Conservation (phyloP, 2,113 vertebrate genomes). For the Gopherus flavomarginatus region DNA sequence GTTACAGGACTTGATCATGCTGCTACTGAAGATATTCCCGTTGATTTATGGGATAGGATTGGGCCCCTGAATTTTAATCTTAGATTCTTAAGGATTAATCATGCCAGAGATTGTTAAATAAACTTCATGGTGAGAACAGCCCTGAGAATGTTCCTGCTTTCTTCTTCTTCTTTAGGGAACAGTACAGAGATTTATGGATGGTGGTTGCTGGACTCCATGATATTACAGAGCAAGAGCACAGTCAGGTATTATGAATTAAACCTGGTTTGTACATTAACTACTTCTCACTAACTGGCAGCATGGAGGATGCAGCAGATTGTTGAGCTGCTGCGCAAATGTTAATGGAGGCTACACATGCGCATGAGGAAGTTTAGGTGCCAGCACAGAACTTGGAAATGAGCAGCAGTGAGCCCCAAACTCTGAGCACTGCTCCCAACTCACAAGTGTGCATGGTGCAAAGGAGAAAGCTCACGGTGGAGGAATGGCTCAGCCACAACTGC, state of each 20-base stretch:
- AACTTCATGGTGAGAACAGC: not conserved
- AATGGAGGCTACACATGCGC: not conserved
- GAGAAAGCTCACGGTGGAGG: not conserved
- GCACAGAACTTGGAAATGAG: not conserved
- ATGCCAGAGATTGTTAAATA: not conserved
- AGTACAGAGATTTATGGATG: constrained; percentile 18
- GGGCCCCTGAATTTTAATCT: not conserved
- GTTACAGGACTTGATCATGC: not conserved
- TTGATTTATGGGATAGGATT: not conserved
- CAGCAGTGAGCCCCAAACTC: not conserved
- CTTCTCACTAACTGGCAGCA: not conserved
- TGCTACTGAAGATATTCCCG: not conserved
- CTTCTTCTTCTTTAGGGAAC: constrained; percentile 25
- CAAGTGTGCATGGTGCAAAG: not conserved
- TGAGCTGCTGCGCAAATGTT: not conserved
- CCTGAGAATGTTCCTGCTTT: not conserved
- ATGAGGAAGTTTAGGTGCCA: not conserved
- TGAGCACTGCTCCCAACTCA: not conserved
- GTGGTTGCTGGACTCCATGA: constrained; percentile 61
- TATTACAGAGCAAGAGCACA: constrained; percentile 30
- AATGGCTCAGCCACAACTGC: not conserved
- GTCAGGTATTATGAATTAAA: constrained; percentile 51
- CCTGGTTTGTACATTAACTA: not conserved
- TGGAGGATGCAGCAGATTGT: not conserved
- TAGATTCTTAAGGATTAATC: not conserved